phyloP scores from a whole-genome alignment of 2,797 vertebrate genomes.

The Sebastes taczanowskii region DNA sequence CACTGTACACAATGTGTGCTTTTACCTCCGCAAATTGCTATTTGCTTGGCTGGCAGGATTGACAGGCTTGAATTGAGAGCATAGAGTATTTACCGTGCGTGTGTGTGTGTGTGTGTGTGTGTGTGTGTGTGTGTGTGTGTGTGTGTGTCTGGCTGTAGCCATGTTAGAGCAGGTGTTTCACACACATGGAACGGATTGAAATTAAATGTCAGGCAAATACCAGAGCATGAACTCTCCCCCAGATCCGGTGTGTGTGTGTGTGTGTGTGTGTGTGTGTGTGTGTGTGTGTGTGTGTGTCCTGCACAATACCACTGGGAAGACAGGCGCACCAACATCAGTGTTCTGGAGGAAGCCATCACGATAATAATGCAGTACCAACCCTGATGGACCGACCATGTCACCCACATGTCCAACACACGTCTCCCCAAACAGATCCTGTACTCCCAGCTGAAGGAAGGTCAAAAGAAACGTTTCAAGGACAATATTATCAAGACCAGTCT shows the following conservation, averaged over 20 bases:
- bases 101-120: neutral
- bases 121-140: neutral
- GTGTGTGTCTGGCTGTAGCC: neutral
- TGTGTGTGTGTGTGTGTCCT: neutral
- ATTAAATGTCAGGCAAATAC: constrained; percentile 72
- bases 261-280: neutral
- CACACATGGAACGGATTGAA: constrained; percentile 33
- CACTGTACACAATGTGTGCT: neutral
- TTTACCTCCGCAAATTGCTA: neutral
- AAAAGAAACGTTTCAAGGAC: neutral
- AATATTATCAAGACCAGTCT: no score
- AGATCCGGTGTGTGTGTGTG: neutral
- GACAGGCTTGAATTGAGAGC: neutral
- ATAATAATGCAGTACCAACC: neutral
- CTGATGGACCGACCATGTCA: neutral
- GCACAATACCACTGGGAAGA: neutral
- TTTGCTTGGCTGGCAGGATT: neutral
- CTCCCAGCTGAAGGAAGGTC: neutral
- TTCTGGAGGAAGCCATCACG: neutral
- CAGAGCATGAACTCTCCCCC: constrained; percentile 49
- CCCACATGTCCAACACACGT: neutral
- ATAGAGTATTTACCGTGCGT: neutral
- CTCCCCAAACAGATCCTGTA: neutral
- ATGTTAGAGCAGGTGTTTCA: constrained; percentile 49
- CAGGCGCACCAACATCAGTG: neutral